Evolutionary conservation across 1,140 invertebrate species (phyloP), one percentile per base, ranked within the genome.

Genomic region (Drosophila littoralis): DNA sequence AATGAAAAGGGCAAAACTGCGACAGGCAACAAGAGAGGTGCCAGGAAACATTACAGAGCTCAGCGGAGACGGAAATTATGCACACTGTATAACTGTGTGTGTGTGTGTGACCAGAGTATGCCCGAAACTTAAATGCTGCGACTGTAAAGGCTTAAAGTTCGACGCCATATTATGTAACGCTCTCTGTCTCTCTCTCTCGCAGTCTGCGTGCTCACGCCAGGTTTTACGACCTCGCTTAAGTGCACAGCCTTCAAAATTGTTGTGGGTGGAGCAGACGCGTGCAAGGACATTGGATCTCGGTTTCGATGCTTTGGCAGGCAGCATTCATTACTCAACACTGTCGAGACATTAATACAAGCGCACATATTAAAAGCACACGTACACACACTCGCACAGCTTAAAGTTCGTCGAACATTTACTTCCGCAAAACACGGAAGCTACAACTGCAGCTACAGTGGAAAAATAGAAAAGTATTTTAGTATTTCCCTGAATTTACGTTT

Each of bases 141-240:
- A 51, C 54, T 69, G 40, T 69, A 69, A 75, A 69, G 71, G 65
- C 61, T 75, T 71, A 63, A 71, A 71, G 60, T 61, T 71, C 43
- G 28, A 13, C 75, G 50, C 28, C 75, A 59, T 74, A 72, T 81
- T 80, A 77, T 57, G 46, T 69, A 84, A 77, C 45, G 46, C 50
- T 60, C 54, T 2, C 61, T 59, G 35, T 15, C 22, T 8, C 13
- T 46, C 15, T 46, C 22, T 28, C 22, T 10, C 51, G 40, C 13
- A 8, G 12, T 42, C 10, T 67, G n/a, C 32, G 8, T 10, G 35
- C 36, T 38, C 28, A 38, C 9, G 15, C 45, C 7, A 46, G n/a
- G 43, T 79, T 82, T 73, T 86, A 76, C 79, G 83, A 86, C 82
- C 83, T 88, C 84, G 84, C 76, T 75, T 68, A 86, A 86, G 82